Conservation (phyloP, 2,888 invertebrate genomes). For the Chrysodeixis includens region DNA sequence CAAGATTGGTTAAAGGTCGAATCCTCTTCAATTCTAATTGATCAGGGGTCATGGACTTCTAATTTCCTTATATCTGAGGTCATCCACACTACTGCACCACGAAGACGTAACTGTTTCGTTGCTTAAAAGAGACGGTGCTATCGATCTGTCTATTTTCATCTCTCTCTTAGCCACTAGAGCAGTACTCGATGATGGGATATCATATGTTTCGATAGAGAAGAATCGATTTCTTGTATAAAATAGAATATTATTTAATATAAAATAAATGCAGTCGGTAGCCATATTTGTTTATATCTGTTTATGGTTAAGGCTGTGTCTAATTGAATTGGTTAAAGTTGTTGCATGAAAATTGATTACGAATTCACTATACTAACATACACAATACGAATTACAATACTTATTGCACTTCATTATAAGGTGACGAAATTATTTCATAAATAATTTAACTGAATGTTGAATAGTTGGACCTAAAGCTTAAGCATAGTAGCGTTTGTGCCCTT, state of each 20-base stretch:
- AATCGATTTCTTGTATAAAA: background rate
- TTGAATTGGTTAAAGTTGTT: conserved; percentile 45
- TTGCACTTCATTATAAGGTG: conserved; percentile 10
- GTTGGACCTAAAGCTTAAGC: background rate
- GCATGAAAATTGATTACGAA: conserved; percentile 55
- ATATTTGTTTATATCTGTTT: conserved; percentile 34
- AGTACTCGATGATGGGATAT: too few species aligned
- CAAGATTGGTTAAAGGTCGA: too few species aligned
- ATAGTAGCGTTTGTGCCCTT: too few species aligned
- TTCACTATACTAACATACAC: conserved; percentile 40
- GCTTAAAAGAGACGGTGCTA: background rate
- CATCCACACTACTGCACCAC: too few species aligned
- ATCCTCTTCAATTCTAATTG: too few species aligned
- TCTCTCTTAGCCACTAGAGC: too few species aligned
- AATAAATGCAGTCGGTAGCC: conserved; percentile 2
- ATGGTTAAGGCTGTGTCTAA: conserved; percentile 32
- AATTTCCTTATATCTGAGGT: background rate
- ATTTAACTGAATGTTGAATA: background rate
- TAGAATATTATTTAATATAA: background rate
- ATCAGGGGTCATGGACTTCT: background rate
- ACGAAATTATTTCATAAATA: background rate
- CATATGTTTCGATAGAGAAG: background rate
- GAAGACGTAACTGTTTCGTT: background rate
- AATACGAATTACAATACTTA: conserved; percentile 35
- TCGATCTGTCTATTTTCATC: background rate